Base-by-base conservation (phyloP, 2,888 invertebrate genomes). In the Orchestes rusci region DNA sequence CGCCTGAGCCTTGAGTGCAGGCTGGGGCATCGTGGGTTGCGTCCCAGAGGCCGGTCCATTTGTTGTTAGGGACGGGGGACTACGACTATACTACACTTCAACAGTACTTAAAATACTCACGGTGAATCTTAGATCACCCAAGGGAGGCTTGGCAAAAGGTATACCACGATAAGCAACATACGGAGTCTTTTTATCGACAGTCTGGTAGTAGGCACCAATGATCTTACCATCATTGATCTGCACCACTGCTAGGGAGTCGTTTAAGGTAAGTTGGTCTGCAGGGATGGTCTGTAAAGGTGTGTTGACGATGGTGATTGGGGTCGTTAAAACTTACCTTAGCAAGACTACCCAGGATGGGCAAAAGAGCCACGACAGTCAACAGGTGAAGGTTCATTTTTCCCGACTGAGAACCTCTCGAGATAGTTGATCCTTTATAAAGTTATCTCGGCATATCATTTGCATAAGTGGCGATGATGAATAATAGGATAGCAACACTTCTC, bases 21-120 rank as follows among this genome's bases (percentile, higher is more conserved):
- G 30, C 19, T 4, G 28, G 4, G 8, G 28, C 41, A 13, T 46
- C 46, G 1, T 28, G n/a, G 13, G 38, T 42, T 4, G 42, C 46
- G 28, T 46, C 42, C 41, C 41, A 38, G n/a, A 28, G 30, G 19
- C 46, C 46, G n/a, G 17, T 34, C 46, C 46, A 46, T 18, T 41
- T 41, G 2, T 12, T 1, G 8, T 41, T 33, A 20, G 27, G 19
- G 13, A 42, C 46, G 7, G 46, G 46, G 10, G 46, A 18, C 46
- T 46, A 12, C 10, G n/a, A 39, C 2, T 2, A 20, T 7, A 39
- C 15, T 18, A 3, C 3, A 8, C 7, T 16, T 15, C 8, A 27
- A 4, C 8, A 16, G 2, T n/a, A 10, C 16, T 16, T n/a, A 27
- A 28, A 19, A 19, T 13, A 27, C 46, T 34, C 30, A 46, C 46